Evolutionary conservation across 2,113 vertebrate species (phyloP).

Genomic region (Ovis aries): DNA sequence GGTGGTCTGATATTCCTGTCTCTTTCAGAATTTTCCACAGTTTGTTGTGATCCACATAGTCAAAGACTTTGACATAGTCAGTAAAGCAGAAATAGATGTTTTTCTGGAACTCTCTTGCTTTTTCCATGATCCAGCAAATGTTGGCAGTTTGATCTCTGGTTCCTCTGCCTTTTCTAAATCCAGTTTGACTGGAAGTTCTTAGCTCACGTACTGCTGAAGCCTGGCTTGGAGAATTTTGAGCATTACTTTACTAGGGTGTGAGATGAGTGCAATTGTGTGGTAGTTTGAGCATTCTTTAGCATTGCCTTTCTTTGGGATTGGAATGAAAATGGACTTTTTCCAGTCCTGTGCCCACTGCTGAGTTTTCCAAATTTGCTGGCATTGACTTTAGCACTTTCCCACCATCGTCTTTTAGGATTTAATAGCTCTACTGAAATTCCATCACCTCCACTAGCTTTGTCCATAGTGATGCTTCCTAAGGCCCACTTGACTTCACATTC

Average conservation of each 20-base stretch:
- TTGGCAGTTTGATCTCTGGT: neutral
- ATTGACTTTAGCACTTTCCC: neutral
- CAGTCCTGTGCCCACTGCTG: neutral
- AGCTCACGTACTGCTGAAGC: rapidly evolving
- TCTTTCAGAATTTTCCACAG: neutral
- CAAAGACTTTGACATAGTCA: neutral
- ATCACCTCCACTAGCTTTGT: neutral
- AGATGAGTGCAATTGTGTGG: neutral
- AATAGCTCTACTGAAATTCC: neutral
- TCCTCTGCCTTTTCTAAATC: neutral
- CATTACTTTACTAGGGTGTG: neutral
- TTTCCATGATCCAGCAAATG: neutral
- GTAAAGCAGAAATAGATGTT: neutral
- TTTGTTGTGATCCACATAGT: neutral
- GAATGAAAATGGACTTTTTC: neutral
- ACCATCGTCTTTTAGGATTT: neutral
- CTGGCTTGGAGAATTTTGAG: neutral
- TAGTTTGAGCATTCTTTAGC: neutral
- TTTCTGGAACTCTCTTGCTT: neutral
- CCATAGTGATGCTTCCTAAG: neutral
- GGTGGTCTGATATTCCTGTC: neutral
- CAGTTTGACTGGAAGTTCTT: neutral
- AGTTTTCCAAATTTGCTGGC: neutral
- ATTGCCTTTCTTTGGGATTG: neutral
- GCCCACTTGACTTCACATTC: neutral